Evolutionary conservation across 2,888 invertebrate species (phyloP).

Genomic region (Brachynemurus nebulosus): DNA sequence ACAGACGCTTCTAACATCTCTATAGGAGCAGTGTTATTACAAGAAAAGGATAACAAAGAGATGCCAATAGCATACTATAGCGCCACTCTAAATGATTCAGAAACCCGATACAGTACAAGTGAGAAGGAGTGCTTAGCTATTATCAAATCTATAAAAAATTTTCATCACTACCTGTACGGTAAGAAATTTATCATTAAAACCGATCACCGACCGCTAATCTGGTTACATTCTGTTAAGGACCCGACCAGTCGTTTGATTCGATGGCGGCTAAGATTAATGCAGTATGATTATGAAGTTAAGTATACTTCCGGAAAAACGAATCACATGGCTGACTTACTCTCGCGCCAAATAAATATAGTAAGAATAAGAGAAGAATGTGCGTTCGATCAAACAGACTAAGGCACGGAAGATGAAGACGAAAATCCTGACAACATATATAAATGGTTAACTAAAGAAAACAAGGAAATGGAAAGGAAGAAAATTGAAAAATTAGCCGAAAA

Average conservation of each 20-base stretch:
- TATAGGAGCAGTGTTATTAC: neutral
- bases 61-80: neutral
- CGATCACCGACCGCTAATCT: neutral
- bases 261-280: neutral
- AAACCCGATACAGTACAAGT: neutral
- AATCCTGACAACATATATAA: neutral
- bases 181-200: neutral
- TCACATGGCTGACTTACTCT: no score
- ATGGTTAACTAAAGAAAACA: neutral
- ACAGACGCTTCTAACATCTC: neutral
- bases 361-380: neutral
- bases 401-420: neutral
- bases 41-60: neutral
- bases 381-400: neutral
- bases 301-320: neutral
- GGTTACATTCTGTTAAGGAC: neutral
- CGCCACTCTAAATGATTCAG: neutral
- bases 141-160: neutral
- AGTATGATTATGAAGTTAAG: constrained; percentile 1
- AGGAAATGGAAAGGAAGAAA: neutral
- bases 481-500: no score
- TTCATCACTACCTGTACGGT: neutral
- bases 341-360: neutral
- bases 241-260: neutral
- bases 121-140: neutral